Evolutionary conservation across 2,797 vertebrate species (phyloP).

Genomic region (Clamator glandarius): DNA sequence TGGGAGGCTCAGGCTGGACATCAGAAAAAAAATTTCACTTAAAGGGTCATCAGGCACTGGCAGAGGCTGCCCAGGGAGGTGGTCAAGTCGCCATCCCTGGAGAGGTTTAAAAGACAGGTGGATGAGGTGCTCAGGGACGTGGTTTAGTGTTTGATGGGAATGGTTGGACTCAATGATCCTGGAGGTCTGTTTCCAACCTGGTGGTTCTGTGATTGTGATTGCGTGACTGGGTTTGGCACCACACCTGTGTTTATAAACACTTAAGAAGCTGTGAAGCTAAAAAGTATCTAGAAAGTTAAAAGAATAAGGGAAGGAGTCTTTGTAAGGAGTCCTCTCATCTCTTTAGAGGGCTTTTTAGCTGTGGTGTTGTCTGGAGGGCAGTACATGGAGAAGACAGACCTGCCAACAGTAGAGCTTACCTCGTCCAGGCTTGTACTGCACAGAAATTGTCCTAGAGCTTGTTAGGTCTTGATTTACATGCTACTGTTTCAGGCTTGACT

Average conservation of each 20-base stretch:
- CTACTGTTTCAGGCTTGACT: not conserved
- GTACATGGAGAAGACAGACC: not conserved
- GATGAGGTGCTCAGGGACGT: no score
- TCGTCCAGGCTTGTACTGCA: not conserved
- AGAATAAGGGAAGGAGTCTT: not conserved
- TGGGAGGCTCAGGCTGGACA: no score
- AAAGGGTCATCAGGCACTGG: no score
- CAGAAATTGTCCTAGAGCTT: not conserved
- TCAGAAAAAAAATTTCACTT: no score
- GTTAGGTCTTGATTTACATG: not conserved
- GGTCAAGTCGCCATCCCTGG: no score
- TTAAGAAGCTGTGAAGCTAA: not conserved
- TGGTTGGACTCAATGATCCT: no score
- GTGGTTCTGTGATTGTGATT: no score
- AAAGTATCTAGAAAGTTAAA: not conserved
- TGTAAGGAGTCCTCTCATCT: accelerated
- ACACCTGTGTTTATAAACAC: not conserved
- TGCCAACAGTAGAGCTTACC: not conserved
- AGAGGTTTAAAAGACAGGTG: no score
- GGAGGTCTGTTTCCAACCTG: no score
- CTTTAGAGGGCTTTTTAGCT: not conserved
- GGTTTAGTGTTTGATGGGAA: no score
- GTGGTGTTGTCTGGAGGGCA: accelerated
- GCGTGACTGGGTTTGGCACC: not conserved
- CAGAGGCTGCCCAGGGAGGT: no score